Conservation (phyloP, 2,113 vertebrate species). For the Bubo blakistoni region DNA sequence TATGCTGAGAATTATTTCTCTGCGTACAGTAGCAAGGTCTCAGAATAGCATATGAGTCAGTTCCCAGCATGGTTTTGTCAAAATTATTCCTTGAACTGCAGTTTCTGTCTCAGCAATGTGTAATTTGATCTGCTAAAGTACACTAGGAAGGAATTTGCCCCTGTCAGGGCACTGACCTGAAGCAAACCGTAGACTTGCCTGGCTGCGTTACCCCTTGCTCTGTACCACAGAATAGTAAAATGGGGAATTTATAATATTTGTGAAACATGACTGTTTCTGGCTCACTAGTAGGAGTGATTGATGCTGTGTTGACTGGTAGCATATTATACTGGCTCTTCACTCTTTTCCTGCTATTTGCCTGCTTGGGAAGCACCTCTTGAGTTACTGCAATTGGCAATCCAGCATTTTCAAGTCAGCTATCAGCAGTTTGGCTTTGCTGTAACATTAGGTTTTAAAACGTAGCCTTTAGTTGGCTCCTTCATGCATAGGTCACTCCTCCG, state of each 20-base stretch:
- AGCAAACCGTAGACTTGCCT: not conserved
- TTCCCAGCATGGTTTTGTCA: constrained; percentile 10
- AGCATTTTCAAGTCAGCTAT: not conserved
- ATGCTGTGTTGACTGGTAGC: not conserved
- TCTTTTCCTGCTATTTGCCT: not conserved
- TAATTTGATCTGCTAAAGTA: not conserved
- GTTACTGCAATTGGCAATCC: not conserved
- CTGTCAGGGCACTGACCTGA: not conserved
- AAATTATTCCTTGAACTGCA: not conserved
- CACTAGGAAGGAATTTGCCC: not conserved
- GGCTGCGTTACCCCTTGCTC: not conserved
- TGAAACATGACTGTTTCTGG: not conserved
- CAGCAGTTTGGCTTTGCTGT: not conserved
- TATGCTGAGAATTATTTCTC: not conserved
- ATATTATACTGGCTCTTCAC: not conserved
- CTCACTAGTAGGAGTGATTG: not conserved
- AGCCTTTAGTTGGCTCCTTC: not conserved
- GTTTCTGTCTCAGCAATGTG: not conserved
- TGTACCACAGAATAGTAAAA: not conserved
- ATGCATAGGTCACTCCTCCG: not conserved
- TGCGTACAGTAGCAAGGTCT: not conserved
- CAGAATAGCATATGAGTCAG: constrained; percentile 14
- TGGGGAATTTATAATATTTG: not conserved
- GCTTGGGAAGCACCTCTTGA: not conserved
- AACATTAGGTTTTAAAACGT: not conserved